Evolutionary conservation across 2,888 invertebrate species (phyloP), one percentile per base, ranked within the genome.

Genomic region (Neoaliturus tenellus): DNA sequence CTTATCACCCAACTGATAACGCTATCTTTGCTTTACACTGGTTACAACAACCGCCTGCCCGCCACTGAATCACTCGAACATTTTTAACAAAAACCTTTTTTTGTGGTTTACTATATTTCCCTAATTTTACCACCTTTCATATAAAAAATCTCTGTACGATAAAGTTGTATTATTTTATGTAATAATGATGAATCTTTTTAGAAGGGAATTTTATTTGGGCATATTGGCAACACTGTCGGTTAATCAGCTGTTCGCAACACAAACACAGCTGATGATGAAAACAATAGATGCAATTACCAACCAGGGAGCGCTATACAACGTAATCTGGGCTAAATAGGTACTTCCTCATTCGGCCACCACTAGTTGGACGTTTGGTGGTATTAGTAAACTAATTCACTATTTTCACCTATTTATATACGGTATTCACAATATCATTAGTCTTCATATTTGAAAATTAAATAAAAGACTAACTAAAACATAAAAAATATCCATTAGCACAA

Each of bases 231-330:
- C 28, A 62, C 62, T 62, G 31, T 31, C 14, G 17, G 62, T 28
- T 62, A 62, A 62, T 62, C 62, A 62, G 62, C 62, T 62, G 62
- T 62, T 62, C 14, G 1, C 62, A 62, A 62, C 62, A 62, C 62
- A 62, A 62, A 28, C 62, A 31, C 62, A 62, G 62, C 62, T 62
- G 62, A 62, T 62, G 28, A 20, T 12, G 12, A 28, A 62, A 62
- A 62, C 62, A 62, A 62, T 62, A 62, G 62, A 62, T 62, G 62
- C 62, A 62, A 62, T 62, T 62, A 62, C 62, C 62, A 17, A 1
- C 62, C 1, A 28, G 31, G 31, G 62, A 31, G 62, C 3, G 62
- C 17, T 28, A 14, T 62, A 31, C 4, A 62, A 23, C 31, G 14
- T 31, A 62, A 62, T 25, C 62, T 28, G 62, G 2, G 62, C 12